These are phyloP conservation scores for Psix sp. DNA, from an alignment of 1,140 invertebrate genomes.

Conservation along the genomic window DNA sequence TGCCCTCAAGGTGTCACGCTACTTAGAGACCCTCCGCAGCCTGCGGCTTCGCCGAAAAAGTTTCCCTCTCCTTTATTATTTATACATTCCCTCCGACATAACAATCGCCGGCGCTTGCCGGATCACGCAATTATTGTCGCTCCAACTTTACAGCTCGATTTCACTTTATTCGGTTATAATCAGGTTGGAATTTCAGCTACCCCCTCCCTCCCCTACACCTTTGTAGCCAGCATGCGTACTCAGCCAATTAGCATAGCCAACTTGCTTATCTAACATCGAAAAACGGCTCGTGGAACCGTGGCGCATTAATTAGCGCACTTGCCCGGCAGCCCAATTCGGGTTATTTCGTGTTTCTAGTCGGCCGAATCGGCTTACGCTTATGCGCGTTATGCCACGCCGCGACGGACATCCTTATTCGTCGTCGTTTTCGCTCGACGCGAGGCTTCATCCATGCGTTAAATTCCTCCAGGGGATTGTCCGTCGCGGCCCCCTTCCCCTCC, in stretches of 20 bases:
- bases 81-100: constrained; percentile 4
- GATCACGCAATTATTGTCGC: constrained; percentile 12
- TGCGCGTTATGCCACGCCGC: constrained; percentile 47
- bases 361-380: constrained; percentile 41
- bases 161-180: constrained; percentile 4
- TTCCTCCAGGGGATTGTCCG: constrained; percentile 71
- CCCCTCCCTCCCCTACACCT: too few species aligned
- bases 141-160: constrained; percentile 2
- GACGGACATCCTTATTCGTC: constrained; percentile 47
- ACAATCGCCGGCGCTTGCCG: constrained; percentile 8
- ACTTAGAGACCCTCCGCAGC: constrained; percentile 40
- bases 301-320: too few species aligned
- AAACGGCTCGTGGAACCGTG: too few species aligned
- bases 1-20: constrained; percentile 44
- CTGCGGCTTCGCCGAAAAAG: constrained; percentile 17
- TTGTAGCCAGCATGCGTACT: too few species aligned
- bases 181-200: constrained; percentile 12
- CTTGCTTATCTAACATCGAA: too few species aligned
- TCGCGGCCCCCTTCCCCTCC: constrained; percentile 27
- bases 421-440: too few species aligned
- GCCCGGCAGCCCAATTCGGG: too few species aligned
- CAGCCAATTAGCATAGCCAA: too few species aligned
- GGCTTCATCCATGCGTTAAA: constrained; percentile 73
- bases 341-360: too few species aligned
- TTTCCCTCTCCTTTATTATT: constrained; percentile 16